Conservation (phyloP, 2,113 vertebrate genomes). For the Nyctibius bracteatus region DNA sequence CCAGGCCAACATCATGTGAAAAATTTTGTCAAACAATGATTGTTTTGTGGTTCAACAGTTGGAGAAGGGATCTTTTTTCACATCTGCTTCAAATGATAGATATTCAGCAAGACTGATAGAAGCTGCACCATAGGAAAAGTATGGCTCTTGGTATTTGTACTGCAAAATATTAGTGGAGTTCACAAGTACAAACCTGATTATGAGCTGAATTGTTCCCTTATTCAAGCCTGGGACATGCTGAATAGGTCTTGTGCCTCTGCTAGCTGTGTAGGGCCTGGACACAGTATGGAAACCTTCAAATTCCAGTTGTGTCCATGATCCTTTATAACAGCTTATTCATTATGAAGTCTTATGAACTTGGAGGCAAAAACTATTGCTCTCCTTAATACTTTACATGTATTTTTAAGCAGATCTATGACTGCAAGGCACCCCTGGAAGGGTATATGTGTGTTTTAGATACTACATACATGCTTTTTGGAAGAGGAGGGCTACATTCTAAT, state of each 20-base stretch:
- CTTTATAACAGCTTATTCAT: neutral
- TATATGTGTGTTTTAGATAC: neutral
- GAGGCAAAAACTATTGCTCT: neutral
- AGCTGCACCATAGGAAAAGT: neutral
- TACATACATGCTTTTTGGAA: neutral
- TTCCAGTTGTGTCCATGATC: fast-evolving
- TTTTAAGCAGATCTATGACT: neutral
- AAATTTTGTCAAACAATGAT: neutral
- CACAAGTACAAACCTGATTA: neutral
- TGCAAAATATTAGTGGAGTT: neutral
- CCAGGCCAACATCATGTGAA: neutral
- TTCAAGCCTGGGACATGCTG: neutral
- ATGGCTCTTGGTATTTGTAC: neutral
- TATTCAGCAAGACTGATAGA: neutral
- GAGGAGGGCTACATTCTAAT: neutral
- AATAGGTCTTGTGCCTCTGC: neutral
- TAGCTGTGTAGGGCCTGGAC: neutral
- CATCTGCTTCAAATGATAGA: neutral
- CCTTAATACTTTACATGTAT: neutral
- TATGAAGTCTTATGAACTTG: neutral
- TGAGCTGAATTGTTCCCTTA: neutral
- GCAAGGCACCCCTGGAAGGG: neutral
- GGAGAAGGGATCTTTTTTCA: neutral
- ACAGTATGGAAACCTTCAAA: neutral
- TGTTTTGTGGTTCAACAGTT: neutral